phyloP scores from a whole-genome alignment of 2,888 invertebrate genomes.

The Eupithecia exiguata region DNA sequence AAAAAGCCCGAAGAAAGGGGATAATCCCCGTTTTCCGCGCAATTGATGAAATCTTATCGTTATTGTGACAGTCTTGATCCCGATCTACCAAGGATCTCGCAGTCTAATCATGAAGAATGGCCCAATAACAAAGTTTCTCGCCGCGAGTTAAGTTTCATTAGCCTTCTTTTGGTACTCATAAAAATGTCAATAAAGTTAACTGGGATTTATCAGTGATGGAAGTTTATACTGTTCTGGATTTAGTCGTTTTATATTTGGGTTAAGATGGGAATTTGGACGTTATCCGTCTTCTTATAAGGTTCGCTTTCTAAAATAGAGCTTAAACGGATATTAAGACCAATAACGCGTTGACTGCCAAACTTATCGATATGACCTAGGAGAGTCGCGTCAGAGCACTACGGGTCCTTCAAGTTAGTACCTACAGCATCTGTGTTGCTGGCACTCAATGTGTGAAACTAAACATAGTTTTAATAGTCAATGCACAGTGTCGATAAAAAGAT shows the following conservation, averaged over 20 bases:
- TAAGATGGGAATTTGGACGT: background rate
- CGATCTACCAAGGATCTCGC: slow-evolving; percentile 34
- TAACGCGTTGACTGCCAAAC: background rate
- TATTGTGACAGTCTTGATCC: slow-evolving; percentile 59
- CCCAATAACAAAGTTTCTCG: slow-evolving; percentile 57
- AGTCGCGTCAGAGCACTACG: background rate
- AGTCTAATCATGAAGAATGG: slow-evolving; percentile 62
- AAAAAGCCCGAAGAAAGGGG: slow-evolving; percentile 33
- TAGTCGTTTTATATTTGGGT: slow-evolving; percentile 26
- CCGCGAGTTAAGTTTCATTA: slow-evolving; percentile 59
- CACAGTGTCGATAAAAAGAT: background rate
- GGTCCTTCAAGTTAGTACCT: background rate
- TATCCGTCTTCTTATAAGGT: background rate
- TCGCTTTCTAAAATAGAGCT: background rate
- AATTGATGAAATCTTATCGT: slow-evolving; percentile 64
- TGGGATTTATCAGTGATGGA: slow-evolving; percentile 52
- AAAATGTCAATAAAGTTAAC: slow-evolving; percentile 61
- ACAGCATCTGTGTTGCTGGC: background rate
- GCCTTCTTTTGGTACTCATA: slow-evolving; percentile 51
- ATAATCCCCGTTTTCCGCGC: slow-evolving; percentile 40
- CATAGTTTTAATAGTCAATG: background rate
- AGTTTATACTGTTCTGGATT: slow-evolving; percentile 44
- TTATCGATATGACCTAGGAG: background rate
- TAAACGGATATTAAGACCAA: background rate
- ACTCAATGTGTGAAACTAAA: background rate